phyloP scores from a whole-genome alignment of 2,113 vertebrate genomes.

The Cebidichthys violaceus region DNA sequence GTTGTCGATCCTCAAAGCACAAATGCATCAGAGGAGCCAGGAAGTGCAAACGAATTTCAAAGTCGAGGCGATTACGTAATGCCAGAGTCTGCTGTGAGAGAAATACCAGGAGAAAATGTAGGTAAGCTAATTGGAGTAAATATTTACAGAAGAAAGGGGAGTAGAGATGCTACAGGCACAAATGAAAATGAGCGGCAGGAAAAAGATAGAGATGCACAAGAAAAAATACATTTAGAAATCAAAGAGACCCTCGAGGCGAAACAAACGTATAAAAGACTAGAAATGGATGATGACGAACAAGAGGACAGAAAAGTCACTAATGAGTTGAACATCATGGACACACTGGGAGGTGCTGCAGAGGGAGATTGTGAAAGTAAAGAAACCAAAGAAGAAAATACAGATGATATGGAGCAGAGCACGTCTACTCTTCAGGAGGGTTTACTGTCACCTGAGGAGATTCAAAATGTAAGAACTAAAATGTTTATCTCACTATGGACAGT shows the following conservation, averaged over 20 bases:
- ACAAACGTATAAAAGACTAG: not conserved
- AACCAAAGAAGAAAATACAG: not conserved
- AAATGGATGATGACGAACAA: not conserved
- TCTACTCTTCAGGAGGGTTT: constrained; percentile 39
- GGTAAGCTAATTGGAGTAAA: not conserved
- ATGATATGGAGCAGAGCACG: constrained; percentile 11
- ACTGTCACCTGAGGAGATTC: constrained; percentile 74
- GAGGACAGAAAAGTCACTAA: not conserved
- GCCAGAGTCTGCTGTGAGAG: not conserved
- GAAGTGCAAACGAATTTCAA: not conserved
- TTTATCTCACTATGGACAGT: not conserved
- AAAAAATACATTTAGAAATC: not conserved
- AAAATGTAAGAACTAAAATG: constrained; percentile 60
- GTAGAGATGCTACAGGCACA: not conserved
- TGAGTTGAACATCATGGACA: not conserved
- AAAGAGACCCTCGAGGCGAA: not conserved
- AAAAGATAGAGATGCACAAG: not conserved
- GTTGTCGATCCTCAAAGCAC: not conserved
- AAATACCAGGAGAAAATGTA: not conserved
- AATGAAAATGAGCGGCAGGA: not conserved
- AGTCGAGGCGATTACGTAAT: not conserved
- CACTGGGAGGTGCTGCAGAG: not conserved
- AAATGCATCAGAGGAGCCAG: not conserved
- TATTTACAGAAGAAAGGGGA: not conserved
- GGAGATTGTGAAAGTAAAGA: not conserved